Conservation (phyloP, 1,140 invertebrate species). For the Paramacrobiotus metropolitanus region DNA sequence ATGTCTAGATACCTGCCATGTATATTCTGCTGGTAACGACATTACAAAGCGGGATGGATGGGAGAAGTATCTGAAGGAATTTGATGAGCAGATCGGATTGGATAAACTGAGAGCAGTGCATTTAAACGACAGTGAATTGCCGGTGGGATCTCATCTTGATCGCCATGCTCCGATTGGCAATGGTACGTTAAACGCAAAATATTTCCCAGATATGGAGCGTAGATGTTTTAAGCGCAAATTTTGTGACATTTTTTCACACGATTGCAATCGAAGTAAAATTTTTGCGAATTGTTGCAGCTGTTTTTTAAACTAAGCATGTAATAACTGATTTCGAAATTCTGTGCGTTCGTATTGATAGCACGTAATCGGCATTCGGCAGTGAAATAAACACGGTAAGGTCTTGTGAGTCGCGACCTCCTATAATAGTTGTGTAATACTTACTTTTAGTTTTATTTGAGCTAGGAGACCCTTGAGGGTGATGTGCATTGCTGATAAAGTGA, state of each 20-base stretch:
- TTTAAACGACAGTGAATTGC: slow-evolving; percentile 29
- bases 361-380: too few species aligned
- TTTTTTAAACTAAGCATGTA: too few species aligned
- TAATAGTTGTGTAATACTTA: neutral
- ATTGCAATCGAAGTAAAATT: neutral
- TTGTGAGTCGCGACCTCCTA: too few species aligned
- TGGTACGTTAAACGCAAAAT: neutral
- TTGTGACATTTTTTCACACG: neutral
- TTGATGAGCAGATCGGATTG: slow-evolving; percentile 27
- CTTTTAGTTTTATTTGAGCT: neutral
- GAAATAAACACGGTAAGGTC: too few species aligned
- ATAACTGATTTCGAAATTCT: too few species aligned
- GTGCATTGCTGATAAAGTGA: neutral
- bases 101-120: slow-evolving; percentile 29
- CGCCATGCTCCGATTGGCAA: slow-evolving; percentile 30
- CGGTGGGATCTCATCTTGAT: slow-evolving; percentile 24
- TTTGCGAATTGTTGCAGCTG: neutral
- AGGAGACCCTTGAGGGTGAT: neutral
- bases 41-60: slow-evolving; percentile 22
- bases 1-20: slow-evolving; percentile 32
- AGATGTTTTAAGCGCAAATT: neutral
- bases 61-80: slow-evolving; percentile 23
- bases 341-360: too few species aligned
- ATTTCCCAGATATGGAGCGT: neutral
- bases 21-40: slow-evolving; percentile 28